Base-by-base conservation (phyloP, 2,797 vertebrate genomes). In the Rallus crepitans region DNA sequence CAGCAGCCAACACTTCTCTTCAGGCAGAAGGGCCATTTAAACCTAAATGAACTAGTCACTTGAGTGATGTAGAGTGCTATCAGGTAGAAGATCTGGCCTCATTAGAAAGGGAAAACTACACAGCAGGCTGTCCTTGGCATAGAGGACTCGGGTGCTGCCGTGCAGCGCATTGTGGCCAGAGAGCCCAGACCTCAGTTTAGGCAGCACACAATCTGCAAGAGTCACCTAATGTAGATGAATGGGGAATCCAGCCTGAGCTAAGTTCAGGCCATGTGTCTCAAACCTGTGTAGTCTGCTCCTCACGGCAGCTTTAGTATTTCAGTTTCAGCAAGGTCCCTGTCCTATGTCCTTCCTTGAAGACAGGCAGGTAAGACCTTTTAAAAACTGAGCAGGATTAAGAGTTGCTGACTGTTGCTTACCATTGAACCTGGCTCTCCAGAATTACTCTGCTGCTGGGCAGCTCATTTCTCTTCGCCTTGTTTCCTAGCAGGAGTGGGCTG, bases 1-100 rank as follows among this genome's bases (percentile, higher is more conserved):
- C 89, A 91, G 83, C 77, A 96, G 76, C 85, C 89, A 96, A 86
- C 37, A 65, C 85, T 92, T 90, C 89, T 96, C 89, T 89, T 84
- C 77, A 85, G 87, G 92, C 92, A 94, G 90, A 92, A 93, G 72
- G 90, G 72, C 87, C 94, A 95, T 96, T 96, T 93, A 96, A 84
- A 94, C 72, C 85, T 82, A 70, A 92, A 90, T 92, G 80, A 96
- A 95, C 86, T 89, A 95, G 95, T 91, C 95, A 90, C 88, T 5
- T 86, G 89, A 93, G 91, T 60, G 68, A 89, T 93, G 65, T 40
- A 59, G 80, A 94, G 89, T 31, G 61, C 89, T 87, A 73, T 90
- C 91, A 93, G 90, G 89, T 94, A 90, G 91, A 84, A 94, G 92
- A 89, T 78, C 15, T 82, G 83, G 87, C 83, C 82, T 95, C 83